Evolutionary conservation across 2,113 vertebrate genomes (phyloP).

Genomic region (Colistium nudipinnis): DNA sequence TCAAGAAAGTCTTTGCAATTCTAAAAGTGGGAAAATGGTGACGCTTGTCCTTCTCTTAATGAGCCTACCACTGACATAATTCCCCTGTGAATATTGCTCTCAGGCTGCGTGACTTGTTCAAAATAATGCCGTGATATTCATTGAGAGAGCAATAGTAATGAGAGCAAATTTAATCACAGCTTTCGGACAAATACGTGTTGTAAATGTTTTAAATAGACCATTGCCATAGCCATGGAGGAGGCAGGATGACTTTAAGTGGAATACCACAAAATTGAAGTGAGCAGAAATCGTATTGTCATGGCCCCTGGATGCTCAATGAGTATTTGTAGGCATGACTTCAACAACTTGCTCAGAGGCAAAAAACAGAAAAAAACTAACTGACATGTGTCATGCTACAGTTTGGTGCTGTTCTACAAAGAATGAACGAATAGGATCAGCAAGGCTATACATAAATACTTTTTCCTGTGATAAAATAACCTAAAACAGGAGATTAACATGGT

Average conservation of each 20-base stretch:
- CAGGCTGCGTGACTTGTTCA: slow-evolving; percentile 61
- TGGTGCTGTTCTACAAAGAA: slow-evolving; percentile 15
- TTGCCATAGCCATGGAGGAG: slow-evolving; percentile 23
- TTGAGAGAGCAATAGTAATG: slow-evolving; percentile 58
- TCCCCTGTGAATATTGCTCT: slow-evolving; percentile 66
- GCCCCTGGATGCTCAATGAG: slow-evolving; percentile 16
- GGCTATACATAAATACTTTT: too few relatives aligned
- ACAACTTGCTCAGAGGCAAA: slow-evolving; percentile 7
- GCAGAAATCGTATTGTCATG: slow-evolving; percentile 15
- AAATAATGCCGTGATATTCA: slow-evolving; percentile 46
- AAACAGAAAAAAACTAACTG: slow-evolving; percentile 7
- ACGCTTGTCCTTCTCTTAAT: slow-evolving; percentile 61
- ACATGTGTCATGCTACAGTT: slow-evolving; percentile 16
- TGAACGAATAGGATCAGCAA: too few relatives aligned
- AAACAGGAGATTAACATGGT: too few relatives aligned
- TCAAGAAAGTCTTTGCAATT: slow-evolving; percentile 60
- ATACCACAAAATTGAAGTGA: slow-evolving; percentile 16
- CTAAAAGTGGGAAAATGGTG: slow-evolving; percentile 55
- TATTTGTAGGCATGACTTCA: slow-evolving; percentile 10
- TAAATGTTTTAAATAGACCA: slow-evolving; percentile 46
- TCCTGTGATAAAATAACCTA: too few relatives aligned
- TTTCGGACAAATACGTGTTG: slow-evolving; percentile 51
- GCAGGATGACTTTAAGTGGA: slow-evolving; percentile 21
- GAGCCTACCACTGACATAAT: slow-evolving; percentile 58
- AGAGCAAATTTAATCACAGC: slow-evolving; percentile 70